A percentile compares a stretch with the other conserved stretches of the same genome.
phyloP scores from a whole-genome alignment of 2,797 vertebrate species.

The Gymnopithys bicolor region DNA sequence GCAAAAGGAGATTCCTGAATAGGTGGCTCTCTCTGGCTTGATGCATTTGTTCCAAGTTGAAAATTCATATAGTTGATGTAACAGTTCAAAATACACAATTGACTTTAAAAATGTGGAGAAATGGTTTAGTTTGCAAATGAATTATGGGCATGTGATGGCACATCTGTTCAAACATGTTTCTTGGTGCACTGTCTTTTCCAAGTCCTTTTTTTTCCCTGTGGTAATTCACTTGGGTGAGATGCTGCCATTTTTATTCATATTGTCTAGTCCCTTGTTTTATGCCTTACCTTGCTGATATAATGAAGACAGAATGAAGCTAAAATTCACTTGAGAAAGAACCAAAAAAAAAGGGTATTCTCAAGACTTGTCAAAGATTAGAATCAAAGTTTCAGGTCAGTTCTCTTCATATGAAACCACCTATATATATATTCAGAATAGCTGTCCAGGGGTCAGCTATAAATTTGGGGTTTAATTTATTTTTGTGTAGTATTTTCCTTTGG shows the following conservation, averaged over 20 bases:
- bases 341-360: background rate
- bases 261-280: background rate
- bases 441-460: background rate
- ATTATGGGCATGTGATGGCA: background rate
- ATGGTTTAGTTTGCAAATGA: slow-evolving; percentile 8
- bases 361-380: background rate
- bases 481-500: background rate
- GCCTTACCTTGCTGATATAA: background rate
- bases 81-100: background rate
- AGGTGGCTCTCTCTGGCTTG: background rate
- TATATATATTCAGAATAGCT: background rate
- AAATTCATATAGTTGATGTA: background rate
- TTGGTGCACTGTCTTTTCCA: background rate
- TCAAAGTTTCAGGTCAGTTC: slow-evolving; percentile 8
- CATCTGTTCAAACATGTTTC: slow-evolving; percentile 1
- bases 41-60: background rate
- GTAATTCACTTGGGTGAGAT: slow-evolving; percentile 9
- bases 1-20: background rate
- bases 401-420: background rate
- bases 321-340: background rate
- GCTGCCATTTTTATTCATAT: slow-evolving; percentile 20
- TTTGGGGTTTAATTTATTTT: background rate
- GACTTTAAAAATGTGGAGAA: background rate
- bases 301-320: background rate
- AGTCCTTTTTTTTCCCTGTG: background rate